Base-by-base conservation (phyloP, 2,888 invertebrate genomes). In the Platerodrilus igneus region DNA sequence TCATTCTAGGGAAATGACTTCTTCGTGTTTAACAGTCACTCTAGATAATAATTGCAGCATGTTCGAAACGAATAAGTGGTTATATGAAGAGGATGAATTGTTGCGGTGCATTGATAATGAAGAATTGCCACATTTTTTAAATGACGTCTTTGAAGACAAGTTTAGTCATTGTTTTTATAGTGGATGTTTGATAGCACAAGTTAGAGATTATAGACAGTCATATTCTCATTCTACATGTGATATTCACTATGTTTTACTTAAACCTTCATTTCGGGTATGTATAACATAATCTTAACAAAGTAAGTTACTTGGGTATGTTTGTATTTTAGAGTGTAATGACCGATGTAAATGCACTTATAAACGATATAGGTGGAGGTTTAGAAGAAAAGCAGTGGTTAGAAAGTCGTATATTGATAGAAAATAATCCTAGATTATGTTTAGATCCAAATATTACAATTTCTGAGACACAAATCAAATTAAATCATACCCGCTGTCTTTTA, bases 121-220 rank as follows among this genome's bases (percentile, higher is more conserved):
- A 67, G 86, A 92, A 71, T 72, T 95, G 63, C 94, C 94, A 31
- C 86, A 90, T 45, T 81, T 86, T 61, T 74, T 94, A 40, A 75
- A 89, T 46, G 90, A 93, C 66, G 71, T 92, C 51, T 70, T 94
- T 45, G 90, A 89, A 63, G 76, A 82, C 5, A 84, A 86, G 62
- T 81, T 88, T 63, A 85, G 87, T 33, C 85, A 86, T 68, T 75
- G 94, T 44, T 88, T 91, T 71, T 91, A 93, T 68, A 87, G 83
- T 55, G 93, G 93, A 47, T 91, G 92, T 72, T 84, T 94, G 48
- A 86, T 93, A 63, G 88, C 86, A 55, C 89, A 93, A 75, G 79
- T 94, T 57, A 78, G 91, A 59, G 92, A 94, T 70, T 89, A 86
- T 66, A 77, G 92, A 62, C 86, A 84, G 71, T 80, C 82, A 53